Evolutionary conservation across 2,888 invertebrate species (phyloP), one percentile per base, ranked within the genome.

Genomic region (Diaprepes abbreviatus): DNA sequence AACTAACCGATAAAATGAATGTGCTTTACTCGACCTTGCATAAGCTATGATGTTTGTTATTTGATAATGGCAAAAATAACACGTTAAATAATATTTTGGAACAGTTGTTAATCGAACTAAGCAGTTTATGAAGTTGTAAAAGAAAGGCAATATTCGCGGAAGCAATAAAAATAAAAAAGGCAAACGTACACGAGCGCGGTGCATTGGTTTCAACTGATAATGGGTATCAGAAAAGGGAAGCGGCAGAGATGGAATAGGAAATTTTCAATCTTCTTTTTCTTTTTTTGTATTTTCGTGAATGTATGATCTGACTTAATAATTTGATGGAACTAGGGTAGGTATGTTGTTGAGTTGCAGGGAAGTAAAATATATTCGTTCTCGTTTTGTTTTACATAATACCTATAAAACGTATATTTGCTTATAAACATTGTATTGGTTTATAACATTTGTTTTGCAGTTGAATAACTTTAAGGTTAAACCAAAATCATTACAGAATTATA

Each of bases 141-240:
- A 35, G 80, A 77, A 79, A 78, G 74, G 40, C 36, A 67, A 67
- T 67, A 67, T 67, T 75, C 77, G 75, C 75, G 75, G 75, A 76
- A 78, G 79, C 78, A 77, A 81, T 81, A 76, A 78, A 81, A 82
- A 80, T 81, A 75, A 78, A 80, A 81, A 79, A 76, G 75, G 76
- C 71, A 74, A 74, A 74, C 74, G 74, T 72, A 76, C 71, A 70
- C 62, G 68, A 65, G 17, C 19, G 2, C 66, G 52, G 38, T 66
- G 66, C 43, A 67, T 67, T 67, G 62, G 62, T 74, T 75, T 74
- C 70, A 76, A 76, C 75, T 73, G 73, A 75, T 76, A 76, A 77
- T 74, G 45, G 72, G 52, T 62, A 65, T 63, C 43, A 55, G 62
- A 66, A 66, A 63, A 66, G 52, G 60, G 60, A 60, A 67, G 35